A percentile compares a stretch with the other conserved stretches of the same genome.
phyloP scores from a whole-genome alignment of 2,888 invertebrate species.

The Eledona agricola region DNA sequence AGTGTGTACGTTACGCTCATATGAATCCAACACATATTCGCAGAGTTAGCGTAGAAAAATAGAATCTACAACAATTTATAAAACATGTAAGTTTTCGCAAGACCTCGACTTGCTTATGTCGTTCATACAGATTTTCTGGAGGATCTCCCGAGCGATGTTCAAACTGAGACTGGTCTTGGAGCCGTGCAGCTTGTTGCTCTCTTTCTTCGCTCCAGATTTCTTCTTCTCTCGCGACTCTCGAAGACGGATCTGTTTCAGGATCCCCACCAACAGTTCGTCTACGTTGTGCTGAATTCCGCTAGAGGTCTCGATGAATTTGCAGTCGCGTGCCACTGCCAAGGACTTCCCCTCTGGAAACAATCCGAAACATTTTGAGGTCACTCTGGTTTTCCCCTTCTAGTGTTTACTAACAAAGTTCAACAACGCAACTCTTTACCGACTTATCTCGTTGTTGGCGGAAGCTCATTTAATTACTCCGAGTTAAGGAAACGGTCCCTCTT shows the following conservation, averaged over 20 bases:
- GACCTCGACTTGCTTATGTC: slow-evolving; percentile 87
- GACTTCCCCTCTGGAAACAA: slow-evolving; percentile 82
- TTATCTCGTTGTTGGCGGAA: too few relatives aligned
- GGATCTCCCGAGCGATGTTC: slow-evolving; percentile 81
- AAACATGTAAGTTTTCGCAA: slow-evolving; percentile 86
- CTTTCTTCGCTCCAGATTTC: slow-evolving; percentile 55
- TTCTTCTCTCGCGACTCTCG: slow-evolving; percentile 80
- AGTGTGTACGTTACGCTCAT: too few relatives aligned
- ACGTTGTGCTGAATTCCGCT: slow-evolving; percentile 96
- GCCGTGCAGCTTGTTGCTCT: slow-evolving; percentile 71
- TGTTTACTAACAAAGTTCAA: too few relatives aligned
- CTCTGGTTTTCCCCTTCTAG: neutral
- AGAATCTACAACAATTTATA: slow-evolving; percentile 53
- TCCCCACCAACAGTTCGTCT: slow-evolving; percentile 93
- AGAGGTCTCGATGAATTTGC: slow-evolving; percentile 95
- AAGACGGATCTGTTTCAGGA: slow-evolving; percentile 87
- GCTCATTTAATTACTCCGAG: too few relatives aligned
- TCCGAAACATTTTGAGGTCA: slow-evolving; percentile 1
- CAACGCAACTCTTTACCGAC: too few relatives aligned
- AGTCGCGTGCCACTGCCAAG: slow-evolving; percentile 86
- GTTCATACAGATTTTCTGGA: slow-evolving; percentile 86
- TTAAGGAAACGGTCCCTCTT: slow-evolving; percentile 1
- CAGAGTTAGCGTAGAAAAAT: slow-evolving; percentile 31
- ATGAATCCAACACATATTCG: slow-evolving; percentile 14
- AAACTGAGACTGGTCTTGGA: slow-evolving; percentile 84